phyloP scores from a whole-genome alignment of 1,140 invertebrate species.

The Drosophila ogumai region DNA sequence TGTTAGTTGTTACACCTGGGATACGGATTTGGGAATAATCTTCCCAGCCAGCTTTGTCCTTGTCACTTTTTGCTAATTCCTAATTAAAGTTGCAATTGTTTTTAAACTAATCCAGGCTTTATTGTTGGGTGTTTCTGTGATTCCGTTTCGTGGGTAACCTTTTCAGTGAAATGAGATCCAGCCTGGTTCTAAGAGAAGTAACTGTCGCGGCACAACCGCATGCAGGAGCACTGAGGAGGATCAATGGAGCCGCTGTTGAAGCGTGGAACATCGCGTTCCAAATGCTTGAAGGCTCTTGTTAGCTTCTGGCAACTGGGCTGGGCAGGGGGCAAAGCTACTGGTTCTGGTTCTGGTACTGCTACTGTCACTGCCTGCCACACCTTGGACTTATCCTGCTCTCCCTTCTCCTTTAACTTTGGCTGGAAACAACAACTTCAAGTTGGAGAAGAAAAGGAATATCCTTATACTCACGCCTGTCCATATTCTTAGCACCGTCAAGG shows the following conservation, averaged over 20 bases:
- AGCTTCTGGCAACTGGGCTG: not conserved
- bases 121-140: not conserved
- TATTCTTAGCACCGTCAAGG: slow-evolving; percentile 16
- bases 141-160: not conserved
- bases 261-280: slow-evolving; percentile 20
- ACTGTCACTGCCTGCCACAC: too few relatives aligned
- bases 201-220: slow-evolving; percentile 59
- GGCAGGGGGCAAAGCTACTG: not conserved
- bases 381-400: not conserved
- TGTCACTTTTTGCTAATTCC: slow-evolving; percentile 40
- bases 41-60: slow-evolving; percentile 9
- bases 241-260: slow-evolving; percentile 47
- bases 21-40: slow-evolving; percentile 2
- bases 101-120: not conserved
- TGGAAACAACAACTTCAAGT: not conserved
- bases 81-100: slow-evolving; percentile 61
- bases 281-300: not conserved
- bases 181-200: slow-evolving; percentile 56
- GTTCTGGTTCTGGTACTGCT: not conserved
- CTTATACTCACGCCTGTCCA: slow-evolving; percentile 36
- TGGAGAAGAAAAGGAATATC: not conserved
- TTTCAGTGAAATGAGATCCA: not conserved
- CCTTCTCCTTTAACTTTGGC: not conserved
- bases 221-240: slow-evolving; percentile 56
- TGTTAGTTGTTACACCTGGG: slow-evolving; percentile 46